Evolutionary conservation across 1,140 invertebrate species (phyloP), one percentile per base, ranked within the genome.

Genomic region (Eulimnadia texana): DNA sequence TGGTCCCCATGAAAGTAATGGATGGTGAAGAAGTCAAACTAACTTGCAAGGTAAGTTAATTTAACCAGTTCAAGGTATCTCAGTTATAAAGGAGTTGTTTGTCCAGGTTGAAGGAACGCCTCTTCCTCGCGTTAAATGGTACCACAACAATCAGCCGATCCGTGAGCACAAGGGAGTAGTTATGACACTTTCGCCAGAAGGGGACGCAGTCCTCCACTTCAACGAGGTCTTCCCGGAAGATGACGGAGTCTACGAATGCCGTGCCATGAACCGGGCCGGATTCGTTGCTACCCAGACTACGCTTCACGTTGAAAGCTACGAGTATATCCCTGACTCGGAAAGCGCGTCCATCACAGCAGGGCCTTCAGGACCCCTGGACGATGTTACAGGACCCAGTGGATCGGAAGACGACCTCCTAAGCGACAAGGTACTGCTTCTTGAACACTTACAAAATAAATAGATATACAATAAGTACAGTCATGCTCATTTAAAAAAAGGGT

Each of bases 181-280:
- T 10, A 81, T 90, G 51, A 76, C 78, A 11, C 85, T 89, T 73
- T 82, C 86, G 69, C 77, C 78, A 63, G 82, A 88, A 68, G 88
- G 89, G 61, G 75, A 83, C 58, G 93, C 90, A 70, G 84, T 83
- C 71, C 76, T 97, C 62, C 81, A 84, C 63, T 92, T 97, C 67
- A 81, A 81, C 52, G 91, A 96, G 81, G 90, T 93, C 25, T 95
- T 94, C 72, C 90, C 91, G 3, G 92, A 95, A 80, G 90, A 95
- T 80, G 82, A 84, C 65, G 93, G 92, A 22, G 81, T 82, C 72
- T 95, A 95, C 72, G 82, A 80, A 58, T 93, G 90, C 63, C 66
- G 66, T 65, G 89, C 92, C 57, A 77, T 81, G 27, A 98, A 97
- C 76, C 79, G 81, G 69, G 82, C 86, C 67, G 94, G 94, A 54